Evolutionary conservation across 2,797 vertebrate genomes (phyloP).

Genomic region (Cirrhinus mrigala): DNA sequence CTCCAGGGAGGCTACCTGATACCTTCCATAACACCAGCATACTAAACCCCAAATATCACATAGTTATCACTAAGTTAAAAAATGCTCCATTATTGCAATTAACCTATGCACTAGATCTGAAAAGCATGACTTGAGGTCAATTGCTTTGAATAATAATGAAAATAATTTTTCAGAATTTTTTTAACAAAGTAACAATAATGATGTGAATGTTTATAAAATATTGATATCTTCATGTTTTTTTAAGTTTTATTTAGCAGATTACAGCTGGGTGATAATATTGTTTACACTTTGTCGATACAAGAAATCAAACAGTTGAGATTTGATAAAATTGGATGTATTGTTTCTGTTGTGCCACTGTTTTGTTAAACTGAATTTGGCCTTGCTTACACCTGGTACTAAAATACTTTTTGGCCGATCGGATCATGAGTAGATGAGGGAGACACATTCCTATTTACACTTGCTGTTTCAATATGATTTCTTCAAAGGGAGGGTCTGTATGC

Average conservation of each 20-base stretch:
- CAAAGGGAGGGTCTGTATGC: neutral
- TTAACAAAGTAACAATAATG: neutral
- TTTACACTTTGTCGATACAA: neutral
- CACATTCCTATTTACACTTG: neutral
- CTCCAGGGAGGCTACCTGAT: slow-evolving; percentile 15
- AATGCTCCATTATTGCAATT: neutral
- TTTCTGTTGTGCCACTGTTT: neutral
- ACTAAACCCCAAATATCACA: neutral
- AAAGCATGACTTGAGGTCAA: neutral
- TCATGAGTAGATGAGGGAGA: neutral
- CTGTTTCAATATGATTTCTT: neutral
- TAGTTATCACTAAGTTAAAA: neutral
- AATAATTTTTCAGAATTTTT: neutral
- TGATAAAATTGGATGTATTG: neutral
- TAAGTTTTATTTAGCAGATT: neutral
- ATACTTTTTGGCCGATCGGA: neutral
- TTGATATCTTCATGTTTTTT: neutral
- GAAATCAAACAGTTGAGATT: neutral
- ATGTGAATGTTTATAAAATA: neutral
- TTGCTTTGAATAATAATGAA: neutral
- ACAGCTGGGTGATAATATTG: neutral
- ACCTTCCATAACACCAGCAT: slow-evolving; percentile 5
- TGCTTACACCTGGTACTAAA: neutral
- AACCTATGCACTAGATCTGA: neutral
- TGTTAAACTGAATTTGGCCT: neutral